These are phyloP conservation scores for Calephelis nemesis DNA, from an alignment of 1,140 invertebrate genomes.

Conservation along the genomic window DNA sequence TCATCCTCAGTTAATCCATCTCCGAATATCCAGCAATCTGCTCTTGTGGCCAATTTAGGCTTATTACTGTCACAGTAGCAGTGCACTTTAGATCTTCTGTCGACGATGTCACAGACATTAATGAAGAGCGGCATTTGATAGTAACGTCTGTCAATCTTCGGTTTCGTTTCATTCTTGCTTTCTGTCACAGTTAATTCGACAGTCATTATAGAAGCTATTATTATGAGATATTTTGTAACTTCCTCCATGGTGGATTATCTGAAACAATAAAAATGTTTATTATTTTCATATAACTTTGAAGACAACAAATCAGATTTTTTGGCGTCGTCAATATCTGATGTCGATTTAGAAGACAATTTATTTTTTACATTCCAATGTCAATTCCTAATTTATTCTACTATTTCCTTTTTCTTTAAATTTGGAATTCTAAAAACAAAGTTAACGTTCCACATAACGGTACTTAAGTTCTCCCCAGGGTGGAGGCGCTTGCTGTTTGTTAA, in stretches of 20 bases:
- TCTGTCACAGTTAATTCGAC: constrained; percentile 59
- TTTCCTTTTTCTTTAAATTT: too few relatives aligned
- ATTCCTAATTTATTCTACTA: too few relatives aligned
- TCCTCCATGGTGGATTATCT: constrained; percentile 60
- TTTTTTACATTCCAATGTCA: too few relatives aligned
- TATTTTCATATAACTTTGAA: too few relatives aligned
- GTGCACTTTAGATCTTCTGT: constrained; percentile 68
- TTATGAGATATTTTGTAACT: constrained; percentile 62
- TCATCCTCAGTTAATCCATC: constrained; percentile 82
- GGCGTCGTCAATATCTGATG: too few relatives aligned
- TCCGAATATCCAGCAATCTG: constrained; percentile 84
- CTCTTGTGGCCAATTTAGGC: constrained; percentile 63
- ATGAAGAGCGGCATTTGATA: constrained; percentile 63
- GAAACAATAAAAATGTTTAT: constrained; percentile 49
- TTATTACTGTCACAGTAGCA: constrained; percentile 73
- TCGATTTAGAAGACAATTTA: too few relatives aligned
- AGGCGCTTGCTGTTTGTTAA: too few relatives aligned
- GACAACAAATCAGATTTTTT: not conserved
- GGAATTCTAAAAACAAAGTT: too few relatives aligned
- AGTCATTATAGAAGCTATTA: constrained; percentile 64
- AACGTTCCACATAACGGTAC: too few relatives aligned
- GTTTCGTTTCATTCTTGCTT: constrained; percentile 61
- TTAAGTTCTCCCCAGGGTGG: too few relatives aligned
- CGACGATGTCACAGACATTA: constrained; percentile 71
- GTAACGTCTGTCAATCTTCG: constrained; percentile 56